These are phyloP conservation scores for Erpornis zantholeuca DNA, from an alignment of 2,113 vertebrate species.

Conservation along the genomic window DNA sequence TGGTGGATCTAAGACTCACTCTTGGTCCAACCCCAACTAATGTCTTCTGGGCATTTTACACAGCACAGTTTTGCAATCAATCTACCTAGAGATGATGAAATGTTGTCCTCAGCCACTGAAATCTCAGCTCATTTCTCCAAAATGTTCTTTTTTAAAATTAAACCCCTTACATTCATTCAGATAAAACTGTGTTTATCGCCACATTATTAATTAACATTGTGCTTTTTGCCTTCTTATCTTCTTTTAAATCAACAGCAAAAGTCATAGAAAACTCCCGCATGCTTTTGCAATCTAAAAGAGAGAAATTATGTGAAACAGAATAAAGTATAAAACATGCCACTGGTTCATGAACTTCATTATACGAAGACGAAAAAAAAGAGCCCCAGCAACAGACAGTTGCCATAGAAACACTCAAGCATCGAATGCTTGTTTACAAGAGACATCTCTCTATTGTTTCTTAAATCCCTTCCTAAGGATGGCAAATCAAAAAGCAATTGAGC, in stretches of 20 bases:
- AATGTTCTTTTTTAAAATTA: slow-evolving; percentile 67
- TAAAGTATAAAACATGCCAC: slow-evolving; percentile 79
- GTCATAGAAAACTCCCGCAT: slow-evolving; percentile 76
- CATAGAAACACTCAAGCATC: slow-evolving; percentile 88
- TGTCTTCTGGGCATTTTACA: background rate
- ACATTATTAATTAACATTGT: slow-evolving; percentile 74
- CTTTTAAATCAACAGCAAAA: slow-evolving; percentile 69
- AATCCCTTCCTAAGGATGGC: slow-evolving; percentile 77
- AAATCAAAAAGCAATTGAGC: slow-evolving; percentile 80
- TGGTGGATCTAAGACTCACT: background rate
- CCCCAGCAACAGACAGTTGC: slow-evolving; percentile 87
- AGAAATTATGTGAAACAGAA: slow-evolving; percentile 75
- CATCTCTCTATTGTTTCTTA: slow-evolving; percentile 80
- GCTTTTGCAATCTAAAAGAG: slow-evolving; percentile 77
- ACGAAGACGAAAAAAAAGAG: slow-evolving; percentile 77
- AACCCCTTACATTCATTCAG: slow-evolving; percentile 77
- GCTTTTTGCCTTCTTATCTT: slow-evolving; percentile 65
- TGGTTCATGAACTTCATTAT: slow-evolving; percentile 79
- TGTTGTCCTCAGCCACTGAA: background rate
- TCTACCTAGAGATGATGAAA: background rate
- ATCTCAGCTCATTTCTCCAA: slow-evolving; percentile 76
- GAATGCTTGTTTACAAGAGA: slow-evolving; percentile 89
- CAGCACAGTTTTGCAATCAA: background rate
- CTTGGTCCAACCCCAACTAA: background rate
- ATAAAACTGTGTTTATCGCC: slow-evolving; percentile 62